Percentiles rank a stretch among this genome's conserved stretches.
These are phyloP conservation scores for Podabrus alpinus DNA, from an alignment of 2,888 invertebrate species.

Conservation along the genomic window DNA sequence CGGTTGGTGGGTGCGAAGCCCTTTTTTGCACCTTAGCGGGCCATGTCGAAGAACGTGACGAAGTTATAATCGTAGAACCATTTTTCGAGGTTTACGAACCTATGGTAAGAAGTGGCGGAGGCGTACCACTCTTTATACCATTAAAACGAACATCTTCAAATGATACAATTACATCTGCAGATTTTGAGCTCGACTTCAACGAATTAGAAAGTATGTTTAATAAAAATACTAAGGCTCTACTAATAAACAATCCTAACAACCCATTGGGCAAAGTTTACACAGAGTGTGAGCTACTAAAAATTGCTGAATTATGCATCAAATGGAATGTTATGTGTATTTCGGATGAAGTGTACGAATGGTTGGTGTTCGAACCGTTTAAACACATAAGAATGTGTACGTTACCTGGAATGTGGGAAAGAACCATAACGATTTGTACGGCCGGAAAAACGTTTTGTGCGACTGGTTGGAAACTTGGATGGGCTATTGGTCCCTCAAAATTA, in stretches of 20 bases:
- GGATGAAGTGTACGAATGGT: slow-evolving; percentile 80
- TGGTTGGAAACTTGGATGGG: slow-evolving; percentile 98
- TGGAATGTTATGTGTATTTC: slow-evolving; percentile 72
- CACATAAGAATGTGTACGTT: slow-evolving; percentile 92
- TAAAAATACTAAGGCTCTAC: slow-evolving; percentile 87
- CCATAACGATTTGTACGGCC: slow-evolving; percentile 94
- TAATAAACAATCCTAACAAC: slow-evolving; percentile 98
- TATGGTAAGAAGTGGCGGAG: slow-evolving; percentile 89
- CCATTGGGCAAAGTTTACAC: slow-evolving; percentile 92
- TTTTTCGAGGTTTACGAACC: slow-evolving; percentile 98
- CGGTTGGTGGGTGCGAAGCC: slow-evolving; percentile 93
- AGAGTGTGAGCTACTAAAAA: slow-evolving; percentile 68
- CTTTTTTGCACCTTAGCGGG: slow-evolving; percentile 82
- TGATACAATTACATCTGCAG: slow-evolving; percentile 69
- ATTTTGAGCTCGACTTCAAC: slow-evolving; percentile 85
- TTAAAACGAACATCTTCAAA: slow-evolving; percentile 62
- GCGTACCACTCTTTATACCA: slow-evolving; percentile 84
- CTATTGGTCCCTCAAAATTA: slow-evolving; percentile 83
- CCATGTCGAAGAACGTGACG: slow-evolving; percentile 83
- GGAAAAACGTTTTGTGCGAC: slow-evolving; percentile 98
- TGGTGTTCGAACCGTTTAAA: slow-evolving; percentile 80
- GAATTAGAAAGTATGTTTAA: slow-evolving; percentile 84
- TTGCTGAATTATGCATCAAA: slow-evolving; percentile 89
- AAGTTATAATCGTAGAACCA: slow-evolving; percentile 97
- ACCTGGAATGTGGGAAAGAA: slow-evolving; percentile 97